Conservation (phyloP, 2,888 invertebrate genomes). For the Cheilosia scutellata region DNA sequence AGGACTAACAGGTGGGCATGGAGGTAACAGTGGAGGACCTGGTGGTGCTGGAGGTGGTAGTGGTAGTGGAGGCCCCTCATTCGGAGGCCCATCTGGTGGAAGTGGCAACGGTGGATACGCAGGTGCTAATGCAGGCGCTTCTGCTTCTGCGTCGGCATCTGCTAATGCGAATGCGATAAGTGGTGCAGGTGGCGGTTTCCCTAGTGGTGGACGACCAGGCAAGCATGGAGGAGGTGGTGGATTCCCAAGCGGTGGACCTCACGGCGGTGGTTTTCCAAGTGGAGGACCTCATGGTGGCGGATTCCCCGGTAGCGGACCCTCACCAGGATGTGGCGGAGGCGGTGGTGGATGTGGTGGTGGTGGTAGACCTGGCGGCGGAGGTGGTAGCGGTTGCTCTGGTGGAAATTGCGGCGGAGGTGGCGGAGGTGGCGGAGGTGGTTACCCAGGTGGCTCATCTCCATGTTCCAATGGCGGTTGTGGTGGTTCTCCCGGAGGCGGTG, state of each 20-base stretch:
- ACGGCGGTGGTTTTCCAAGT: constrained; percentile 44
- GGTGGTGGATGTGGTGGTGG: constrained; percentile 49
- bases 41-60: constrained; percentile 9
- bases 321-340: constrained; percentile 50
- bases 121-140: constrained; percentile 51
- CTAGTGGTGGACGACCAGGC: constrained; percentile 36
- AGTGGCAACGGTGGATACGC: constrained; percentile 14
- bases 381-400: constrained; percentile 35
- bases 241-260: constrained; percentile 55
- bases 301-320: constrained; percentile 44
- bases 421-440: constrained; percentile 38
- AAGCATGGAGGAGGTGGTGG: constrained; percentile 55
- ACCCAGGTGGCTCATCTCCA: constrained; percentile 30
- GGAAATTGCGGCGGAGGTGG: constrained; percentile 41
- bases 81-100: constrained; percentile 30
- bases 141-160: constrained; percentile 46
- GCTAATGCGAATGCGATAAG: constrained; percentile 52
- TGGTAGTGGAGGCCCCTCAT: constrained; percentile 15
- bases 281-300: constrained; percentile 51
- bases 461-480: constrained; percentile 28
- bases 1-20: constrained; percentile 3
- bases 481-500: constrained; percentile 28
- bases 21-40: constrained; percentile 30
- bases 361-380: constrained; percentile 49
- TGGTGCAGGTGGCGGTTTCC: constrained; percentile 19